Evolutionary conservation across 23 tunicate genomes (phyloP), one percentile per base, ranked within the genome.

Genomic region (Trididemnum miniatum): DNA sequence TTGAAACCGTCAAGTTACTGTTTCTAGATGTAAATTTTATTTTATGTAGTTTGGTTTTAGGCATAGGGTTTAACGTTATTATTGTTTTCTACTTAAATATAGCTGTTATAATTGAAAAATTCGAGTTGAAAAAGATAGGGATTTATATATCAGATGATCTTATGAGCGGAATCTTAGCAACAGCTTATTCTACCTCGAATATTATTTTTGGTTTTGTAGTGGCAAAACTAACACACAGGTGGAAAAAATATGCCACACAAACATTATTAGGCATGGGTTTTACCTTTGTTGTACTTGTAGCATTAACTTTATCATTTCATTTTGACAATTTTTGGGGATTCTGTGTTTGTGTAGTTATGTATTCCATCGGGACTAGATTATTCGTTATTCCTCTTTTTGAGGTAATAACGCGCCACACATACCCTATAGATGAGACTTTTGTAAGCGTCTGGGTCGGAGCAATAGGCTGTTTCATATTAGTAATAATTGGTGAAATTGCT

Each of bases 131-230:
- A 31, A 71, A 31, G 37, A 87, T 91, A 52, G 75, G 35, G 84
- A 83, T 83, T 23, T 88, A 51, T 4, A 81, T 77, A 15, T 88
- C 92, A 65, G 84, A 71, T 72, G 93, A 69, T 92, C 88, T 92
- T 2, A 89, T 92, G 29, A 86, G 1, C 18, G 93, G 67, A 31
- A 36, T 34, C 44, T 83, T 80, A 20, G 59, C 88, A 76, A 88
- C 84, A 39, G 71, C 84, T 31, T 73, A 50, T 1, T 87, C 88
- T 88, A 88, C 93, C 35, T 81, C 84, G 18, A 84, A 37, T 0
- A 34, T 69, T 29, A 69, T 75, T 54, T 88, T 83, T 35, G 98
- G 98, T 9, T 44, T 44, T 44, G 54, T 44, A 7, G 15, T 15
- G 12, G 54, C 54, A 7, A 44, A 44, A 15, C 9, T 44, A 15